Evolutionary conservation across 2,888 invertebrate species (phyloP), one percentile per base, ranked within the genome.

Genomic region (Anthophora plumipes): DNA sequence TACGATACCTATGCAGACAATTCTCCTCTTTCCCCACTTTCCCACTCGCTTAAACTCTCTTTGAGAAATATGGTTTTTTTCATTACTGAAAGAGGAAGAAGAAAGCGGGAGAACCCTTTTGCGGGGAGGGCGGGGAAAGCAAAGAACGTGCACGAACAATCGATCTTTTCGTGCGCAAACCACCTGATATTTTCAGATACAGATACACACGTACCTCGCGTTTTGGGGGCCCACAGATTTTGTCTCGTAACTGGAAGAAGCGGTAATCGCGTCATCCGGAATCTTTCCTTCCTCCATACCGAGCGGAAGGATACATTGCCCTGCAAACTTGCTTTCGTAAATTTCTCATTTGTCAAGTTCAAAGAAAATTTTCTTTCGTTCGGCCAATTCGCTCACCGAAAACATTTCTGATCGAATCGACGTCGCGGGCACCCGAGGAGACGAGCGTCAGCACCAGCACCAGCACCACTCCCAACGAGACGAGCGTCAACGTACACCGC

Each of bases 251-350:
- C 97, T 97, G 70, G 98, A 98, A 92, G 97, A 97, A 77, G 98
- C 97, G 7, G 96, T 96, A 90, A 98, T 96, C 87, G 97, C 97
- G 87, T 96, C 95, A 94, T 98, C 97, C 66, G 96, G 96, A 91
- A 98, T 98, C 92, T 95, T 95, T 48, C 97, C 97, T 89, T 96
- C 97, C 93, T 98, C 97, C 98, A 98, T 98, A 71, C 98, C 98
- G 87, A 98, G 95, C 20, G 97, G 95, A 67, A 96, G 94, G 88
- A 95, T 95, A 93, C 97, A 97, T 92, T 95, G 95, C 80, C 96
- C 96, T 94, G 95, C 72, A 91, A 90, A 74, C 82, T 81, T 67
- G 86, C 25, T 11, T 88, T 85, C 84, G 11, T 14, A 17, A 9
- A 7, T 31, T 7, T n/a, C n/a, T 20, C 17, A n/a, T n/a, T n/a